These are phyloP conservation scores for Apis cerana DNA, from an alignment of 1,140 invertebrate species.

Conservation along the genomic window DNA sequence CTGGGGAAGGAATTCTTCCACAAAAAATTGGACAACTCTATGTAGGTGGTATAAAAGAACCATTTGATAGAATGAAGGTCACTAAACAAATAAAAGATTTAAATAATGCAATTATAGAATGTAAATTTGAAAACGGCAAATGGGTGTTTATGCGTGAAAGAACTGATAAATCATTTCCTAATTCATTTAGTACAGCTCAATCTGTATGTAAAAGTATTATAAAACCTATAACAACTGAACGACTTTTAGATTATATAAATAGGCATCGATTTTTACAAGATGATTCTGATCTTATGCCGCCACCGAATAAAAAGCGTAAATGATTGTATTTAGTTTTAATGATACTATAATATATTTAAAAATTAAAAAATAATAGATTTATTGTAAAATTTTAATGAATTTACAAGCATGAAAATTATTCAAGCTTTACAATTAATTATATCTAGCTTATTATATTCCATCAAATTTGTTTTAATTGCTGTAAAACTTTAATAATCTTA, in stretches of 20 bases:
- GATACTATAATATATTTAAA: conserved; percentile 25
- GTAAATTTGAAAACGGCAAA: conserved; percentile 87
- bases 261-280: conserved; percentile 82
- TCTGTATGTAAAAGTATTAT: conserved; percentile 87
- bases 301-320: conserved; percentile 78
- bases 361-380: conserved; percentile 8
- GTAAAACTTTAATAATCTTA: conserved; percentile 40
- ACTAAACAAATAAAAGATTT: conserved; percentile 89
- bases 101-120: conserved; percentile 98
- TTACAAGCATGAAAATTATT: conserved; percentile 6
- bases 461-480: conserved; percentile 8
- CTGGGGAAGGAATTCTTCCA: conserved; percentile 87
- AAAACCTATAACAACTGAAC: conserved; percentile 91
- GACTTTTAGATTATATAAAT: conserved; percentile 88
- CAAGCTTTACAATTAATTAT: not conserved
- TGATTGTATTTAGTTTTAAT: conserved; percentile 47
- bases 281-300: conserved; percentile 85
- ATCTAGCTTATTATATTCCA: conserved; percentile 19
- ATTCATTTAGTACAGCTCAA: conserved; percentile 90
- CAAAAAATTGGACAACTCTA: conserved; percentile 89
- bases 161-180: conserved; percentile 98
- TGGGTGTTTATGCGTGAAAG: conserved; percentile 98
- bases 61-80: conserved; percentile 89
- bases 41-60: conserved; percentile 87
- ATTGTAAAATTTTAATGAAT: not conserved